These are phyloP conservation scores for Masticophis lateralis DNA, from an alignment of 2,797 vertebrate genomes.

Conservation along the genomic window DNA sequence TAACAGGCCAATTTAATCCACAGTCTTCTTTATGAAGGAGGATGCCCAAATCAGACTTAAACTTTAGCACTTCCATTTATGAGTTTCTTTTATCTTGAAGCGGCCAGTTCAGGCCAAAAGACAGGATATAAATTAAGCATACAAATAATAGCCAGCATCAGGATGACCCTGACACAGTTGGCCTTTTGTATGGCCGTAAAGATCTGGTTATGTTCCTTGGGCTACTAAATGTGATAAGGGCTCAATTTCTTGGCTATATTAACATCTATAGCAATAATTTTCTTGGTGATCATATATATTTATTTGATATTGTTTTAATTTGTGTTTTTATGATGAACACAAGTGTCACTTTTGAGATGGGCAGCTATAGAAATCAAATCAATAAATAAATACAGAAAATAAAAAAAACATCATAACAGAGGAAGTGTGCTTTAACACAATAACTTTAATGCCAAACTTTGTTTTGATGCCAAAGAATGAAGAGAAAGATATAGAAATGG, in stretches of 20 bases:
- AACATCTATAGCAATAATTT: not conserved
- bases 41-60: not conserved
- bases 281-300: not conserved
- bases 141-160: not conserved
- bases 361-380: not conserved
- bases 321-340: not conserved
- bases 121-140: not conserved
- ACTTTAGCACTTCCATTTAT: not conserved
- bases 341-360: not conserved
- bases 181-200: not conserved
- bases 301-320: not conserved
- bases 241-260: not conserved
- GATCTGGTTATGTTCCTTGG: not conserved
- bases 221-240: not conserved
- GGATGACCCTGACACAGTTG: not conserved
- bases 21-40: not conserved
- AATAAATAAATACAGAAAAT: not conserved
- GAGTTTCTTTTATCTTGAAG: not conserved
- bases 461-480: not conserved
- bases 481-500: not conserved
- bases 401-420: not conserved
- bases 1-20: conserved; percentile 1
- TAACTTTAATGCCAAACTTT: not conserved
- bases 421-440: not conserved
- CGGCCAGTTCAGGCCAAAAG: not conserved